Base-by-base conservation (phyloP, 2,888 invertebrate species). In the Agriotes lineatus region DNA sequence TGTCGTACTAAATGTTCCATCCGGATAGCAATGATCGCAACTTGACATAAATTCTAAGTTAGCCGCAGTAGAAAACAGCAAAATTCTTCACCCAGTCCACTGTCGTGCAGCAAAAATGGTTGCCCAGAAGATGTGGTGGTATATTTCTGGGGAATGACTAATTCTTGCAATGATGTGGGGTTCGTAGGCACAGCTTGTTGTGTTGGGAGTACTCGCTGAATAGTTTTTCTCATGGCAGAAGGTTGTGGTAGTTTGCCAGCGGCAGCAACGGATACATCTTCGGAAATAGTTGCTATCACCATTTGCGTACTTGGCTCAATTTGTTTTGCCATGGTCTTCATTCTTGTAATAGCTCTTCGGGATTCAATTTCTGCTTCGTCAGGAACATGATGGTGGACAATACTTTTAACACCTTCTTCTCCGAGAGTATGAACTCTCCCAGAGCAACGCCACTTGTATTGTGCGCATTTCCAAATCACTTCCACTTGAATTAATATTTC, bases 21-120 rank as follows among this genome's bases (percentile, higher is more conserved):
- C 39, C 14, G 54, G 35, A 35, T 50, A 25, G 25, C 50, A 50
- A 22, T 50, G 50, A 25, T 50, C 22, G 25, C 25, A 25, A 25
- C 25, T 50, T 22, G 22, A 10, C 22, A 50, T 22, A 9, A 50
- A 50, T 25, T 50, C 10, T 22, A 50, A 50, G 12, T 39, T 57
- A n/a, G 39, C 39, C 42, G 12, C 14, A 0, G 57, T 57, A 39
- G 57, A 57, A 39, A 57, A 39, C 14, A 57, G 5, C 57, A 57
- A 39, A 57, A 57, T 57, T 22, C 16, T 22, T 16, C 4, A 3
- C 18, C 20, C 10, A 9, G 56, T 35, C 42, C 39, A 39, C 14
- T 33, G 1, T 33, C 6, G 33, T 33, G 33, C 33, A 33, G 33
- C 33, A 33, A 33, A 33, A 33, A 33, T n/a, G 33, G 33, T 33